Evolutionary conservation across 2,797 vertebrate genomes (phyloP), one percentile per base, ranked within the genome.

Genomic region (Anomalospiza imberbis): DNA sequence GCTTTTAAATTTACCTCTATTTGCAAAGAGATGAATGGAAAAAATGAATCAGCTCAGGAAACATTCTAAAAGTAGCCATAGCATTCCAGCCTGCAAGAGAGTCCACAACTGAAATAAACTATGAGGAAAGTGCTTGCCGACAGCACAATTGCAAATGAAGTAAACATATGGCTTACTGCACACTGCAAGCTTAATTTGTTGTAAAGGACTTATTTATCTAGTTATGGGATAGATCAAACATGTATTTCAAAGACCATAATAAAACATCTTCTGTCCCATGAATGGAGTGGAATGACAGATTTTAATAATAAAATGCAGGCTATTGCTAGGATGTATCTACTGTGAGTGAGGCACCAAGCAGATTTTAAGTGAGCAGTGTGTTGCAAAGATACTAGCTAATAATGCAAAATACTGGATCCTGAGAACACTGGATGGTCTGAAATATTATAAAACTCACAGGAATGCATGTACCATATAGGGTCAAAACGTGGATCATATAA

Each of bases 11-110:
- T 73, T 90, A 73, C 61, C 57, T 67, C 51, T 36, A 89, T 93
- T 96, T 92, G 91, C 87, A 95, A 96, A 85, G 55, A 93, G 57
- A 92, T 89, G 74, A 95, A 91, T 42, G 95, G 95, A 96, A 96
- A 96, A 91, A 95, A 81, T 7, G 10, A 82, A 95, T 84, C 54
- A 80, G 45, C 79, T 90, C 51, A 54, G 73, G 57, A 91, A 91
- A 66, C 15, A 40, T 50, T 85, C 44, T 92, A 44, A 55, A 95
- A 89, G 67, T 38, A 82, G 32, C 84, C 0, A 0, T 88, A 79
- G 92, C 81, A 89, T 95, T 96, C 91, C 89, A 87, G 32, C 32
- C 50, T 8, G 0, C 63, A 76, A 89, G 22, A 36, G 42, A 71
- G 44, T 44, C n/a, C 58, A 66, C 2, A 10, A 58, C 40, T 73